Evolutionary conservation across 1,140 invertebrate species (phyloP).

Genomic region (Leptoteleia sp.): DNA sequence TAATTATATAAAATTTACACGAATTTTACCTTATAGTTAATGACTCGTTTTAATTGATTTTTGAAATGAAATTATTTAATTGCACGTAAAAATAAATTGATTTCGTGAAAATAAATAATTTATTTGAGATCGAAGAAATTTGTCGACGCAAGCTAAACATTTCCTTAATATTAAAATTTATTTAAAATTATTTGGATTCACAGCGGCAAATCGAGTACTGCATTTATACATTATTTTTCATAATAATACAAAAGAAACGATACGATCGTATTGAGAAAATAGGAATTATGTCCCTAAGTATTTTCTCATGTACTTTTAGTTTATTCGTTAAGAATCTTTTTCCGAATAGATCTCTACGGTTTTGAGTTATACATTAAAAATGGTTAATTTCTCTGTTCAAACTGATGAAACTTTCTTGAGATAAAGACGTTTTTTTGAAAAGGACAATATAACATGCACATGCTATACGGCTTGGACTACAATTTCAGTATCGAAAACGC

Average conservation of each 20-base stretch:
- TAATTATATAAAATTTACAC: too few species aligned
- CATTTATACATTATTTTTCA: slow-evolving; percentile 24
- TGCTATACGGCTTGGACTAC: background rate
- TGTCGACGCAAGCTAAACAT: too few species aligned
- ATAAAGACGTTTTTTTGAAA: background rate
- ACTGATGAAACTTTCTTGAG: background rate
- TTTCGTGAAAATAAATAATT: too few species aligned
- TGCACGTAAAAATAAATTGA: too few species aligned
- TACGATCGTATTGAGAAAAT: background rate
- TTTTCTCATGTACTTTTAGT: too few species aligned
- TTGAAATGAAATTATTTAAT: too few species aligned
- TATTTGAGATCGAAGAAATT: too few species aligned
- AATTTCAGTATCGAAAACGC: slow-evolving; percentile 11
- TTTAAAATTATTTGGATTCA: background rate
- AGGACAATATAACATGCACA: background rate
- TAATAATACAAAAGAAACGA: slow-evolving; percentile 15
- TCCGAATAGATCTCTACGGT: background rate
- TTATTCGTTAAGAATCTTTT: too few species aligned
- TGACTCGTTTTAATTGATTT: too few species aligned
- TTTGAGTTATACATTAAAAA: background rate
- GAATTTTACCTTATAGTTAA: too few species aligned
- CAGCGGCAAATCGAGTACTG: background rate
- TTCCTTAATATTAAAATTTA: too few species aligned
- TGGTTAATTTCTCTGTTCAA: background rate
- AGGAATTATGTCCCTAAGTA: slow-evolving; percentile 8